phyloP scores from a whole-genome alignment of 2,113 vertebrate species.

The Mus pahari region DNA sequence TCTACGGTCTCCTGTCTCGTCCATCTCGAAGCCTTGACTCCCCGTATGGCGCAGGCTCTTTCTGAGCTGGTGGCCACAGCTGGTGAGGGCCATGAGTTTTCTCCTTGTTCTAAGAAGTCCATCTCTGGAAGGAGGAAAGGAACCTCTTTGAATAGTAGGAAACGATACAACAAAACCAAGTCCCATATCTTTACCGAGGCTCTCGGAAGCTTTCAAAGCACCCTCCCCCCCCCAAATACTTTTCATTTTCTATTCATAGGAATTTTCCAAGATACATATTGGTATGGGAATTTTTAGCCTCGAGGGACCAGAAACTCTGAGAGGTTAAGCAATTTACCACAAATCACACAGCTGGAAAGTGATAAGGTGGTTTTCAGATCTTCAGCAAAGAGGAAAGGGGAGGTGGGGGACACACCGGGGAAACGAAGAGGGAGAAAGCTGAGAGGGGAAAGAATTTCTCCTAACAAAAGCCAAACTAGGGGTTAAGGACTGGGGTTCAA shows the following conservation, averaged over 20 bases:
- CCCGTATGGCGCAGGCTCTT: background rate
- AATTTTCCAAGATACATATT: background rate
- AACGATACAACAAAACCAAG: background rate
- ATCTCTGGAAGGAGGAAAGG: slow-evolving; percentile 67
- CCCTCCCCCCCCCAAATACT: background rate
- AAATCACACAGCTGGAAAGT: slow-evolving; percentile 49
- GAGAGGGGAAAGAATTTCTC: background rate
- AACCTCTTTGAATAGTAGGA: background rate
- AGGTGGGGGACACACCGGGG: background rate
- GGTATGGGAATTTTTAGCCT: background rate
- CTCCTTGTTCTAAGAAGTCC: slow-evolving; percentile 64
- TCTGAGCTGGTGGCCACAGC: slow-evolving; percentile 44
- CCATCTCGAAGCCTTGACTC: slow-evolving; percentile 49
- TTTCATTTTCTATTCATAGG: slow-evolving; percentile 20
- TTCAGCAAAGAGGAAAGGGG: slow-evolving; percentile 9
- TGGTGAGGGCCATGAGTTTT: slow-evolving; percentile 45
- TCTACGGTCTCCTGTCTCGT: slow-evolving; percentile 64
- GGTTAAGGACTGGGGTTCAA: background rate
- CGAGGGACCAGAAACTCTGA: slow-evolving; percentile 4
- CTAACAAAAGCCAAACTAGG: background rate
- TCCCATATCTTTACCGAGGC: background rate
- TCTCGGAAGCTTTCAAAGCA: background rate
- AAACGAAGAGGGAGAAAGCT: background rate
- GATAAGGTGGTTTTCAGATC: background rate
- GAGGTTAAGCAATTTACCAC: slow-evolving; percentile 17